A percentile compares a stretch with the other conserved stretches of the same genome.
These are phyloP conservation scores for Nesogale talazaci DNA, from an alignment of 2,113 vertebrate species.

Conservation along the genomic window DNA sequence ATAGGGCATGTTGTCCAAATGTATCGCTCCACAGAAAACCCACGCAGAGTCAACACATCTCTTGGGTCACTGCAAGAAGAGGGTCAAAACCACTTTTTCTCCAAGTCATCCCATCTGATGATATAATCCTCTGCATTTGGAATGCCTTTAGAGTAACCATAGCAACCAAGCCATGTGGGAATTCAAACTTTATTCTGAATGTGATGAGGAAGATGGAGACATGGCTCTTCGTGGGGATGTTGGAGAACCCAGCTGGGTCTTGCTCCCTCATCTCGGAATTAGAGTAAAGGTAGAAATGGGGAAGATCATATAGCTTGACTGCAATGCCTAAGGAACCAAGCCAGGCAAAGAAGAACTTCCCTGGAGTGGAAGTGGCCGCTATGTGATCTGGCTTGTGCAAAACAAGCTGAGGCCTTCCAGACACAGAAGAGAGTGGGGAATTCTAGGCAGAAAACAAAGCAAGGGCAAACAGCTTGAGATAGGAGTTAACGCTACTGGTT, in stretches of 20 bases:
- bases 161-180: conserved; percentile 82
- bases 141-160: conserved; percentile 87
- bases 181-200: conserved; percentile 88
- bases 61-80: conserved; percentile 72
- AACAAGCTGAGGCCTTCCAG: neutral
- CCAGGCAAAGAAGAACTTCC: conserved; percentile 6
- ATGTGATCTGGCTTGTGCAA: conserved; percentile 29
- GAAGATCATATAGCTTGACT: neutral
- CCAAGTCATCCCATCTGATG: conserved; percentile 85
- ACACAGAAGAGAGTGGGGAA: neutral
- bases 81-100: conserved; percentile 77
- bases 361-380: neutral
- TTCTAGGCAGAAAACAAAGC: neutral
- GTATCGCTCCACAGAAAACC: neutral
- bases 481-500: neutral
- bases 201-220: conserved; percentile 85
- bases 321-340: neutral
- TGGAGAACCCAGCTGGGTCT: neutral
- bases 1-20: neutral
- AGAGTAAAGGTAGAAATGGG: too few relatives aligned
- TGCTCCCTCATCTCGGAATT: neutral
- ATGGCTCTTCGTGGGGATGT: conserved; percentile 70
- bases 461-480: neutral
- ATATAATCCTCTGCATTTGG: conserved; percentile 89
- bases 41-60: neutral